A percentile compares a stretch with the other conserved stretches of the same genome.
Conservation (phyloP, 2,888 invertebrate species). For the Eudemis profundana region DNA sequence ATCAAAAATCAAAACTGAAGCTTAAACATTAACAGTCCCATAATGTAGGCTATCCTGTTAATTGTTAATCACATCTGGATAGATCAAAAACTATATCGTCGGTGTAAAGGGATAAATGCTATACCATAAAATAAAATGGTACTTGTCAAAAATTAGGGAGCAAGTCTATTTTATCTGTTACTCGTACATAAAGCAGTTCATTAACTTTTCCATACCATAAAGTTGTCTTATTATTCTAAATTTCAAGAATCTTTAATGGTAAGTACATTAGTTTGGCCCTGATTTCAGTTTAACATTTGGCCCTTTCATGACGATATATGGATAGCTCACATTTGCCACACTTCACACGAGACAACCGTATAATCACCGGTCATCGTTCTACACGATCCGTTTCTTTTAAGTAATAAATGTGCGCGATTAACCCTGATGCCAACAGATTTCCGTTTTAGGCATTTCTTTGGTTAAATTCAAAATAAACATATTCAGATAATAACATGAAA, state of each 20-base stretch:
- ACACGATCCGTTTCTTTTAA: not conserved
- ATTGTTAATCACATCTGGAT: not conserved
- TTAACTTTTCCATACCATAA: too few species aligned
- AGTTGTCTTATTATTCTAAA: too few species aligned
- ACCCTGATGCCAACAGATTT: not conserved
- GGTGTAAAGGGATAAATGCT: too few species aligned
- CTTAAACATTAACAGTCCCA: not conserved
- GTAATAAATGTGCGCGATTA: not conserved
- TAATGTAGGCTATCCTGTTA: not conserved
- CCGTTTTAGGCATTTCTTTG: constrained; percentile 5
- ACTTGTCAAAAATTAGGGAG: too few species aligned
- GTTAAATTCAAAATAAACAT: constrained; percentile 7
- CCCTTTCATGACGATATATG: too few species aligned
- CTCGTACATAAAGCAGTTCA: too few species aligned
- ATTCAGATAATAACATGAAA: not conserved
- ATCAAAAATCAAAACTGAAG: not conserved
- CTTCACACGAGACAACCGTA: not conserved
- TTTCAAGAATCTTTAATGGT: too few species aligned
- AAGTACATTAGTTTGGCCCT: too few species aligned
- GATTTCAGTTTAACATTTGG: not conserved
- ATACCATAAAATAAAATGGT: too few species aligned
- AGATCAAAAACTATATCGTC: not conserved
- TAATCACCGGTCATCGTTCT: not conserved
- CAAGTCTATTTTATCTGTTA: too few species aligned
- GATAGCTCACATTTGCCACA: not conserved